phyloP scores from a whole-genome alignment of 2,113 vertebrate species.

The Hassar affinis region DNA sequence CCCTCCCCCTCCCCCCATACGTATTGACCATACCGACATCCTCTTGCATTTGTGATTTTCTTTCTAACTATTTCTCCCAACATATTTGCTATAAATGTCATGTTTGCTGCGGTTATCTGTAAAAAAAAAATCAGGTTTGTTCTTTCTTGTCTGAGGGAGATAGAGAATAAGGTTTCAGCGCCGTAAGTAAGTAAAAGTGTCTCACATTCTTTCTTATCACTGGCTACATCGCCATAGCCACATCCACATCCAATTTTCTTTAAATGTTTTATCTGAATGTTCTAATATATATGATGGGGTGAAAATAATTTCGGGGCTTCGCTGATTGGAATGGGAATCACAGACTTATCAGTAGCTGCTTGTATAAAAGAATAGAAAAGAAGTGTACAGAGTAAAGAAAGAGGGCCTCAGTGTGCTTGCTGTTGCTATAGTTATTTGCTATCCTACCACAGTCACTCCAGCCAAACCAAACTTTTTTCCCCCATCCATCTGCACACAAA shows the following conservation, averaged over 20 bases:
- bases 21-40: too few relatives aligned
- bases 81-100: slow-evolving; percentile 25
- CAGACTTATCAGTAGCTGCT: slow-evolving; percentile 51
- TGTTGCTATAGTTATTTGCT: slow-evolving; percentile 73
- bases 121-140: slow-evolving; percentile 3
- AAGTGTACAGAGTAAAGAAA: slow-evolving; percentile 38
- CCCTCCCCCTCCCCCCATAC: too few relatives aligned
- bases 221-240: neutral
- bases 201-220: slow-evolving; percentile 19
- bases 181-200: slow-evolving; percentile 18
- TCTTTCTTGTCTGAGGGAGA: neutral
- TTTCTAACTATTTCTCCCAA: neutral
- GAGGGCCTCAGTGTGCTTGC: slow-evolving; percentile 61
- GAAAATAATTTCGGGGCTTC: slow-evolving; percentile 71
- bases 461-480: slow-evolving; percentile 57
- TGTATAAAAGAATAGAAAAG: slow-evolving; percentile 38
- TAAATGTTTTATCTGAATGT: neutral
- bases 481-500: slow-evolving; percentile 64
- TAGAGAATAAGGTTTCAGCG: neutral
- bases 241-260: slow-evolving; percentile 10
- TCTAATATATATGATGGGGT: slow-evolving; percentile 15
- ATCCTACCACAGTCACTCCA: slow-evolving; percentile 66
- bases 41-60: neutral
- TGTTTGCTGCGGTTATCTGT: slow-evolving; percentile 32
- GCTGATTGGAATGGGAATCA: slow-evolving; percentile 75